These are phyloP conservation scores for Cirrhinus mrigala DNA, from an alignment of 2,797 vertebrate species.

Conservation along the genomic window DNA sequence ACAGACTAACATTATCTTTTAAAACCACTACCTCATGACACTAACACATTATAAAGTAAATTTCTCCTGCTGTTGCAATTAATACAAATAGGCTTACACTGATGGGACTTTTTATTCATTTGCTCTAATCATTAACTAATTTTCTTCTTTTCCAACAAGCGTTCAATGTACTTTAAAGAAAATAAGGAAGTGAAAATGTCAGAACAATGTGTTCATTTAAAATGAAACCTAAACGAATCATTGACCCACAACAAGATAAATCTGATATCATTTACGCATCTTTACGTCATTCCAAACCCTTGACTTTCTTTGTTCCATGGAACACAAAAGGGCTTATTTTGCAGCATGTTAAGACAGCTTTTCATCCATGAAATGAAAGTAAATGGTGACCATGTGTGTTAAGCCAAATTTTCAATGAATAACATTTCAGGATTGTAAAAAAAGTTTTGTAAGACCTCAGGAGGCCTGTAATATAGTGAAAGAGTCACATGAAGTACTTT, in stretches of 20 bases:
- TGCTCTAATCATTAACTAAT: not conserved
- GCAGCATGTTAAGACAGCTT: not conserved
- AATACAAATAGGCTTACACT: slow-evolving; percentile 25
- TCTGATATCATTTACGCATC: not conserved
- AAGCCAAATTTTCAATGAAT: not conserved
- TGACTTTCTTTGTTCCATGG: not conserved
- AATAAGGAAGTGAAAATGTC: not conserved
- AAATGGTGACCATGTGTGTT: not conserved
- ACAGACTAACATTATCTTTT: slow-evolving; percentile 11
- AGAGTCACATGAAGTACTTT: not conserved
- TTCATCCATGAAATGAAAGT: not conserved
- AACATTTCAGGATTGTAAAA: not conserved
- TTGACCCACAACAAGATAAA: not conserved
- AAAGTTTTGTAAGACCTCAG: not conserved
- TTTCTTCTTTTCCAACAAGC: not conserved
- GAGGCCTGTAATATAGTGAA: not conserved
- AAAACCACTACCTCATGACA: not conserved
- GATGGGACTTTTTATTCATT: slow-evolving; percentile 17
- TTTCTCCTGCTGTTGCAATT: not conserved
- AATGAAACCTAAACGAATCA: not conserved
- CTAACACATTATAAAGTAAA: slow-evolving; percentile 16
- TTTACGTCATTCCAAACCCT: not conserved
- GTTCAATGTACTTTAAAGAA: not conserved
- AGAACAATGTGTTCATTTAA: not conserved
- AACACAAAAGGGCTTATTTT: not conserved